A percentile compares a stretch with the other conserved stretches of the same genome.
phyloP scores from a whole-genome alignment of 2,888 invertebrate species.

The Argyresthia goedartella region DNA sequence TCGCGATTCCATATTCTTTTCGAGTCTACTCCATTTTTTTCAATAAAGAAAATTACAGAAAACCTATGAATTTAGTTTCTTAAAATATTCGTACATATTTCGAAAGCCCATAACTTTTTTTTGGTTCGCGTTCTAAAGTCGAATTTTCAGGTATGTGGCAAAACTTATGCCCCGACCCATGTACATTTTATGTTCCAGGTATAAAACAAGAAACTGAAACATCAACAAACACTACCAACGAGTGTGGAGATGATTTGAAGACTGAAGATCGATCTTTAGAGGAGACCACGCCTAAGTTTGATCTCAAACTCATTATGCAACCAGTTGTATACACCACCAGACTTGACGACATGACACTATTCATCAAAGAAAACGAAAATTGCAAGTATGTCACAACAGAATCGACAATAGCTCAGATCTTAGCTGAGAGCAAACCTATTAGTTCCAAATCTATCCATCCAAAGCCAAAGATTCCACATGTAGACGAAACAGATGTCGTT shows the following conservation, averaged over 20 bases:
- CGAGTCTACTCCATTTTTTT: too few species aligned
- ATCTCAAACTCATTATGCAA: conserved; percentile 44
- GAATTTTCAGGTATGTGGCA: background rate
- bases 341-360: conserved; percentile 40
- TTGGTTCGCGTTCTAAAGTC: too few species aligned
- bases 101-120: too few species aligned
- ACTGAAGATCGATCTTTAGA: conserved; percentile 5
- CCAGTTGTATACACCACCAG: conserved; percentile 44
- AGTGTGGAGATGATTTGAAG: background rate
- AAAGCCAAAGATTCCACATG: conserved; percentile 5
- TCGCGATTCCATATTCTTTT: too few species aligned
- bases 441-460: conserved; percentile 16
- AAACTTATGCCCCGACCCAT: background rate
- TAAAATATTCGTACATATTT: too few species aligned
- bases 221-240: background rate
- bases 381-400: conserved; percentile 22
- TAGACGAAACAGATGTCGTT: background rate
- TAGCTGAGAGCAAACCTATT: conserved; percentile 37
- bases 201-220: background rate
- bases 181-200: background rate
- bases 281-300: conserved; percentile 21
- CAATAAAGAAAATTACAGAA: too few species aligned
- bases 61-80: too few species aligned
- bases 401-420: conserved; percentile 27
- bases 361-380: conserved; percentile 16